Evolutionary conservation across 2,113 vertebrate genomes (phyloP).

Genomic region (Fregata magnificens): DNA sequence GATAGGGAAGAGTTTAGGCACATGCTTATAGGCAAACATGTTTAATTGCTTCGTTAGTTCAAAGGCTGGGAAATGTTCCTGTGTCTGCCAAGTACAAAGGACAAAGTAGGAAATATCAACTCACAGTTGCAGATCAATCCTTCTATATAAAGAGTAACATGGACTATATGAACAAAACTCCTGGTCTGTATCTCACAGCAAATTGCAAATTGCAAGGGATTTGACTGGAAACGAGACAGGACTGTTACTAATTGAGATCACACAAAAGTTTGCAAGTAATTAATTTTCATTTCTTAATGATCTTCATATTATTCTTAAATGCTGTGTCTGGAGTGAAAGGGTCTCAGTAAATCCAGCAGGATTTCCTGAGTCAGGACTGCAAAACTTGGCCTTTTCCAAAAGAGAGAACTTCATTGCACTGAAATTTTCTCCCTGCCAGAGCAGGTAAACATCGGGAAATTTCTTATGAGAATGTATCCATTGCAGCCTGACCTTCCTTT

Average conservation of each 20-base stretch:
- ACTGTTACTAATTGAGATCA: background rate
- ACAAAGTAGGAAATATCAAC: background rate
- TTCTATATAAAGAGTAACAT: background rate
- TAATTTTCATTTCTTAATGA: background rate
- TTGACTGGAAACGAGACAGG: background rate
- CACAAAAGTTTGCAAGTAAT: background rate
- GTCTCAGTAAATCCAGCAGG: background rate
- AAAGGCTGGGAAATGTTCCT: background rate
- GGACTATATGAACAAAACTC: background rate
- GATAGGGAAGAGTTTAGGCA: background rate
- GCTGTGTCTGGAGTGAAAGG: background rate
- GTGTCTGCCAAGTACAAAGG: background rate
- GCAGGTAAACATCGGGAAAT: background rate
- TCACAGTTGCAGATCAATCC: background rate
- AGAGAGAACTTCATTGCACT: background rate
- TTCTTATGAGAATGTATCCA: background rate
- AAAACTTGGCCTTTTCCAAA: background rate
- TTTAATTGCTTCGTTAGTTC: background rate
- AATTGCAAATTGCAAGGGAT: background rate
- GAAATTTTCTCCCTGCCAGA: background rate
- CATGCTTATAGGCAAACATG: background rate
- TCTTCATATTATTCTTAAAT: background rate
- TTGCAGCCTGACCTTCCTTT: background rate
- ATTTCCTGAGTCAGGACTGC: background rate
- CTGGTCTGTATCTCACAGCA: background rate